Evolutionary conservation across 1,140 invertebrate genomes (phyloP).

Genomic region (Pogonognathellus flavescens): DNA sequence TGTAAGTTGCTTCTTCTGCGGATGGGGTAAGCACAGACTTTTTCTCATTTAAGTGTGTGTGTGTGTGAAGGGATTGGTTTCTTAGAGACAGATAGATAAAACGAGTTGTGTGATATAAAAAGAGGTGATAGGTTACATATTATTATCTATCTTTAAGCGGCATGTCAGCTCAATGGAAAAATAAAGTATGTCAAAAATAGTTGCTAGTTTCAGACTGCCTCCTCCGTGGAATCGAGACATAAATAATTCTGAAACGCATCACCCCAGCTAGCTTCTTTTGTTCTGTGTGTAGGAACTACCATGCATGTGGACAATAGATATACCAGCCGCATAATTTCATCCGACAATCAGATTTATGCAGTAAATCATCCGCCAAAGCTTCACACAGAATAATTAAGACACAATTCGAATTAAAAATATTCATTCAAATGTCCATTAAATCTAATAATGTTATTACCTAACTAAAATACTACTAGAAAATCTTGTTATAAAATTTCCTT

Average conservation of each 20-base stretch:
- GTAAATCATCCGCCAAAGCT: background rate
- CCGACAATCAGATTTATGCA: background rate
- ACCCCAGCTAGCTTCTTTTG: slow-evolving; percentile 19
- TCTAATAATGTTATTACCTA: no score
- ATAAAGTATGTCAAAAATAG: slow-evolving; percentile 53
- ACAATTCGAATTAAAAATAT: background rate
- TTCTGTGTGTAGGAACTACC: background rate
- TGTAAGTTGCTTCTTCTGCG: slow-evolving; percentile 1
- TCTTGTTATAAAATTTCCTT: no score
- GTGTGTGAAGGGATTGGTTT: background rate
- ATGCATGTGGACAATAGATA: background rate
- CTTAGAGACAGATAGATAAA: slow-evolving; percentile 13
- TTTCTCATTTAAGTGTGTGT: slow-evolving; percentile 18
- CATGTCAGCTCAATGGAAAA: slow-evolving; percentile 45
- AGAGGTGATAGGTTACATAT: slow-evolving; percentile 33
- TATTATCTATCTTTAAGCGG: slow-evolving; percentile 35
- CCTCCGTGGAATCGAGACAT: slow-evolving; percentile 44
- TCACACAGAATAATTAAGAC: slow-evolving; percentile 12
- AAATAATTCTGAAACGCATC: slow-evolving; percentile 50
- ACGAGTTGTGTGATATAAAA: slow-evolving; percentile 6
- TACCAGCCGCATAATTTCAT: slow-evolving; percentile 29
- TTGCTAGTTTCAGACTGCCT: slow-evolving; percentile 36
- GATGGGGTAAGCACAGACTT: background rate
- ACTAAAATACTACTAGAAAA: no score
- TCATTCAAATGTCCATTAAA: no score